Conservation (phyloP, 2,888 invertebrate genomes). For the Zaprionus bogoriensis region DNA sequence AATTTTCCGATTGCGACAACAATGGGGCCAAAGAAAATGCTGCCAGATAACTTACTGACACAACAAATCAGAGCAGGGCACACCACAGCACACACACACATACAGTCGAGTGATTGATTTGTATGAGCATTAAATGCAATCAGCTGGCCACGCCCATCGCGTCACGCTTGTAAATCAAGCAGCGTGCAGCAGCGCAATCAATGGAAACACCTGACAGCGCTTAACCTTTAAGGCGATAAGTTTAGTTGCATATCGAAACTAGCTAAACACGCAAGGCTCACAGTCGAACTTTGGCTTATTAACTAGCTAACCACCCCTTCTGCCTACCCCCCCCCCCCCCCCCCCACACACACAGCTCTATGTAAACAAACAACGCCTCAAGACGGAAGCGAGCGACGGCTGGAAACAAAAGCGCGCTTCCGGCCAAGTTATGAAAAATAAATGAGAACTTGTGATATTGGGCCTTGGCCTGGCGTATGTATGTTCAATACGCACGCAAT, state of each 20-base stretch:
- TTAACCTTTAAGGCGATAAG: conserved; percentile 44
- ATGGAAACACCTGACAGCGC: conserved; percentile 56
- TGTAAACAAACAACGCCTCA: conserved; percentile 56
- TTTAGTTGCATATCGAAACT: conserved; percentile 38
- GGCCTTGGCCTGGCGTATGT: conserved; percentile 31
- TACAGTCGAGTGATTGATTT: conserved; percentile 62
- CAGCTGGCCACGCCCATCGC: conserved; percentile 50
- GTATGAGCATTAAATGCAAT: conserved; percentile 67
- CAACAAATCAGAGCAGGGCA: conserved; percentile 33
- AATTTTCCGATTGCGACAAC: conserved; percentile 21
- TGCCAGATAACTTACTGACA: conserved; percentile 21
- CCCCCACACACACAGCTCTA: neutral
- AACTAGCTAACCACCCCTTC: conserved; percentile 29
- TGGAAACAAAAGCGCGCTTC: conserved; percentile 76
- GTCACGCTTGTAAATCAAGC: conserved; percentile 42
- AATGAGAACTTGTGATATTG: conserved; percentile 52
- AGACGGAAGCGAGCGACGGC: conserved; percentile 76
- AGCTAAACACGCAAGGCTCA: conserved; percentile 50
- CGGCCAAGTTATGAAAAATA: conserved; percentile 71
- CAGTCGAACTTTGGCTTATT: conserved; percentile 51
- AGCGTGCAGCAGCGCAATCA: conserved; percentile 34
- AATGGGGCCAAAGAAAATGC: conserved; percentile 10
- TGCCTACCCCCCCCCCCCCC: neutral
- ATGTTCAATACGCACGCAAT: conserved; percentile 74
- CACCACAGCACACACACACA: conserved; percentile 6